Conservation (phyloP, 2,797 vertebrate species). For the Hypotaenidia philippensis region DNA sequence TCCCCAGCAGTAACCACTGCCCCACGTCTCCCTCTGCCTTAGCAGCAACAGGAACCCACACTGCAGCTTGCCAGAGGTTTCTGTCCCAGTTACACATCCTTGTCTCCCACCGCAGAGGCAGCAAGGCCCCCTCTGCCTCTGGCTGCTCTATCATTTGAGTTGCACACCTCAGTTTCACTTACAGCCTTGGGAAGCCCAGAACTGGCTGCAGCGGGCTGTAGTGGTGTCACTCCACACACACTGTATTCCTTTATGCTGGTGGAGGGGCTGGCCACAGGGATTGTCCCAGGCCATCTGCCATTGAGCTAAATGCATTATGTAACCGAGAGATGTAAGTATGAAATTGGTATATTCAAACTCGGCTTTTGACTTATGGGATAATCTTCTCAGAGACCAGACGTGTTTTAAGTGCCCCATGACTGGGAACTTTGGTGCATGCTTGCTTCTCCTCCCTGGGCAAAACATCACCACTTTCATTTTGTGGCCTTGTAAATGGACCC, state of each 20-base stretch:
- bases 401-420: not conserved
- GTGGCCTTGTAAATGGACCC: not conserved
- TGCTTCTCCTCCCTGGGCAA: not conserved
- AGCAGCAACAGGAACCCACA: not conserved
- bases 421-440: rapidly evolving
- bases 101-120: not conserved
- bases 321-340: not conserved
- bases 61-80: not conserved
- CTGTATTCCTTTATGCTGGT: not conserved
- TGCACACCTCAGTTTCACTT: not conserved
- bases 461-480: not conserved
- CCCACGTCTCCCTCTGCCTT: not conserved
- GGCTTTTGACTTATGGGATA: not conserved
- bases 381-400: not conserved
- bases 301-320: not conserved
- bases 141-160: not conserved
- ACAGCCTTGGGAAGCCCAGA: not conserved
- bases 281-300: not conserved
- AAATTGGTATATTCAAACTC: not conserved
- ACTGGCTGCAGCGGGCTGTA: not conserved
- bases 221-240: not conserved
- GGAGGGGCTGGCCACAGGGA: not conserved
- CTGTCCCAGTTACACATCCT: not conserved
- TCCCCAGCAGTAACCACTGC: not conserved
- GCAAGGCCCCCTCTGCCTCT: not conserved